Base-by-base conservation (phyloP, 2,797 vertebrate species). In the Cottoperca gobio region DNA sequence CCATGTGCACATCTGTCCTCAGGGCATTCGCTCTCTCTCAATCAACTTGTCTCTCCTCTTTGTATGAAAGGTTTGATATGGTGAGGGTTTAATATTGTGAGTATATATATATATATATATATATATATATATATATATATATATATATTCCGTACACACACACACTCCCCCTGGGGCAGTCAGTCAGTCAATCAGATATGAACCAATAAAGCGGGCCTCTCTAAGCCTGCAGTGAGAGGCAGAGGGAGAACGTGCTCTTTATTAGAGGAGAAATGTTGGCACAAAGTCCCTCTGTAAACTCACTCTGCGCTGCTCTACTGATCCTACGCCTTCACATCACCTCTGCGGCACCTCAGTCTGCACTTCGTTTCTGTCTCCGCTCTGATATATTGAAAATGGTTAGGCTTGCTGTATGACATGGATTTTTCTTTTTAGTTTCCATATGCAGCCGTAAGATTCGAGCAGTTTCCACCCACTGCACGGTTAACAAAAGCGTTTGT, bases 131-230 rank as follows among this genome's bases (percentile, higher is more conserved):
- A 35, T 55, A 59, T 67, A 72, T 63, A 54, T 58, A 55, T 40
- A 76, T 19, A 60, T 31, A 67, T 40, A 71, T 11, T n/a, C n/a
- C n/a, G n/a, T 17, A 16, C 43, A 24, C 54, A 23, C 24, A 43
- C 28, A 23, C 48, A 3, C 50, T 13, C 37, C 68, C 52, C 67
- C 40, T 37, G 71, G 76, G 76, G 65, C 87, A 83, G 70, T n/a
- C 68, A 66, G 73, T 84, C 76, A 61, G 42, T 85, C 84, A 86
- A 73, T 78, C 73, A 72, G 79, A 86, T 84, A 89, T 87, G 84
- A 91, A 90, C 86, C 81, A 90, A 86, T 90, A 86, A 91, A 90
- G 60, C 52, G 12, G 7, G 50, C 39, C 59, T 67, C 60, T 59
- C 46, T 68, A 62, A 75, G 80, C 76, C 83, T 81, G 72, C 63